Percentiles rank a stretch among this genome's conserved stretches.
Conservation (phyloP, 2,113 vertebrate genomes). For the Sceloporus undulatus region DNA sequence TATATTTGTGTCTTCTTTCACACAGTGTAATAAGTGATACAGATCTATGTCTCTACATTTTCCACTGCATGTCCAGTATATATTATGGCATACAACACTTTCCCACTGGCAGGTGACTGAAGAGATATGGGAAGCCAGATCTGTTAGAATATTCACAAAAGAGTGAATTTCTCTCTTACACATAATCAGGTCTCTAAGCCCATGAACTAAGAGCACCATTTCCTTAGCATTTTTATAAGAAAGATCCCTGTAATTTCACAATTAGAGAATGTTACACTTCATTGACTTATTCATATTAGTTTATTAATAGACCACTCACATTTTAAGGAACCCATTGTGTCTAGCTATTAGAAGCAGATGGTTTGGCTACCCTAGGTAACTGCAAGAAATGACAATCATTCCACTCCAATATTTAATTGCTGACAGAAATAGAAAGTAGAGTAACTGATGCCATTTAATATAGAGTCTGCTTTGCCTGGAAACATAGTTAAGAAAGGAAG, state of each 20-base stretch:
- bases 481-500: slow-evolving; percentile 37
- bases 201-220: slow-evolving; percentile 24
- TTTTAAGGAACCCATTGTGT: slow-evolving; percentile 47
- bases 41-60: too few relatives aligned
- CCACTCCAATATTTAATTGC: slow-evolving; percentile 23
- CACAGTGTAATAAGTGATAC: too few relatives aligned
- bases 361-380: slow-evolving; percentile 44
- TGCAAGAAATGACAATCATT: slow-evolving; percentile 14
- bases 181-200: slow-evolving; percentile 12
- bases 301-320: slow-evolving; percentile 55
- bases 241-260: slow-evolving; percentile 43
- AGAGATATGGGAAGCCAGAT: background rate
- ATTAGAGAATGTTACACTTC: slow-evolving; percentile 50
- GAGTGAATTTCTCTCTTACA: background rate
- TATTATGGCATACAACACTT: too few relatives aligned
- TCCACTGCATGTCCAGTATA: too few relatives aligned
- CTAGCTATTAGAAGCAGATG: slow-evolving; percentile 43
- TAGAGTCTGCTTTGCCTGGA: slow-evolving; percentile 46
- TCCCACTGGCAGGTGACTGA: too few relatives aligned
- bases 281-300: slow-evolving; percentile 61
- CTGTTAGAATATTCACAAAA: background rate
- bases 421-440: slow-evolving; percentile 34
- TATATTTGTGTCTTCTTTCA: too few relatives aligned
- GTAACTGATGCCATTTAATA: slow-evolving; percentile 56
- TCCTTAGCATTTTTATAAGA: slow-evolving; percentile 38